phyloP scores from a whole-genome alignment of 2,113 vertebrate species.

The Oreochromis niloticus region DNA sequence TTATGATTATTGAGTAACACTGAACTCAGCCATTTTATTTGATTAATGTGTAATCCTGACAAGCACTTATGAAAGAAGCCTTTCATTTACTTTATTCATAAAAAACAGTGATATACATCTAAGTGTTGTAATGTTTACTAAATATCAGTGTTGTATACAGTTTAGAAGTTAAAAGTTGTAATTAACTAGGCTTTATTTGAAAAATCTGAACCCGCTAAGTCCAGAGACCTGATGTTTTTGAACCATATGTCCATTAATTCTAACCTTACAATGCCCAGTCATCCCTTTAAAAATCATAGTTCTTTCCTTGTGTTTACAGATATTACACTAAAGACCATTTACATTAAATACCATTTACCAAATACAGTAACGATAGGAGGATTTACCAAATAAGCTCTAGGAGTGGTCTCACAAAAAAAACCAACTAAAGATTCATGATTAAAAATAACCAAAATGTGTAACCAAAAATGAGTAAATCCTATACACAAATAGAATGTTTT shows the following conservation, averaged over 20 bases:
- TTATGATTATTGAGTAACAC: constrained; percentile 24
- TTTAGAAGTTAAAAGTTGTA: not conserved
- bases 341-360: not conserved
- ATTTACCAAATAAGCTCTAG: not conserved
- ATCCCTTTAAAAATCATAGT: not conserved
- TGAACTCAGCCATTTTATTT: not conserved
- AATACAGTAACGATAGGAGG: not conserved
- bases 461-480: not conserved
- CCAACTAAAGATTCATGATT: not conserved
- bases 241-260: not conserved
- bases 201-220: not conserved
- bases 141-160: not conserved
- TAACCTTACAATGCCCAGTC: not conserved
- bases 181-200: not conserved
- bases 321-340: not conserved
- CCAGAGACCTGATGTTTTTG: not conserved
- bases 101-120: not conserved
- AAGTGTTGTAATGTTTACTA: not conserved
- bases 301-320: not conserved
- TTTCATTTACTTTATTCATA: not conserved
- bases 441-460: not conserved
- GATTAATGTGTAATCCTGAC: not conserved
- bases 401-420: not conserved
- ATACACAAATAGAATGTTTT: not conserved
- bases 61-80: not conserved